phyloP scores from a whole-genome alignment of 1,140 invertebrate species.

The Scaptomyza hsui region DNA sequence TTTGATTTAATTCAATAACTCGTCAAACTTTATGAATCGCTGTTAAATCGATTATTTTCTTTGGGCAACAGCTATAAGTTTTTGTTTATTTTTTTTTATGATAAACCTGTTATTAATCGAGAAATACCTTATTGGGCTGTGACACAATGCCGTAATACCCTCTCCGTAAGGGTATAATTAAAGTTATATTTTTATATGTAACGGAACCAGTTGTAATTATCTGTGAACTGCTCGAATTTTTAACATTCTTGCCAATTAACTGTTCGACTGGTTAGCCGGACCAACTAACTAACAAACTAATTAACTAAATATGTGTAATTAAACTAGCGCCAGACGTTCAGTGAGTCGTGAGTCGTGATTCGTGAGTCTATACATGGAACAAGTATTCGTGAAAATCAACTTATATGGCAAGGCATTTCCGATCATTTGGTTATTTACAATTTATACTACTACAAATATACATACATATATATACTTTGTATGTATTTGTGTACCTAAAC shows the following conservation, averaged over 20 bases:
- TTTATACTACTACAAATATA: too few relatives aligned
- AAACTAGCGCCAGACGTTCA: conserved; percentile 24
- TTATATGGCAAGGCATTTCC: conserved; percentile 50
- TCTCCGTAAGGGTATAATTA: neutral
- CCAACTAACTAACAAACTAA: conserved; percentile 27
- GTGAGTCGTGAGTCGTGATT: neutral
- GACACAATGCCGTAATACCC: neutral
- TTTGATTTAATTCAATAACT: neutral
- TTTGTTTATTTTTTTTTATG: too few relatives aligned
- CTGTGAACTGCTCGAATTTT: neutral
- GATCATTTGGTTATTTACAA: conserved; percentile 43
- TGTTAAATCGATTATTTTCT: neutral
- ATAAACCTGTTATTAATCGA: too few relatives aligned
- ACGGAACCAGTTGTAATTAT: neutral
- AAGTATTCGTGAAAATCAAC: conserved; percentile 32
- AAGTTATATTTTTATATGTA: neutral
- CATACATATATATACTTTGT: too few relatives aligned
- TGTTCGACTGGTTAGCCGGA: conserved; percentile 3
- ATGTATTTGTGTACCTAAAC: neutral
- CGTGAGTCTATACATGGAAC: conserved; percentile 46
- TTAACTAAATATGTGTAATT: conserved; percentile 21
- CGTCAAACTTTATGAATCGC: neutral
- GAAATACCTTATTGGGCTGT: neutral
- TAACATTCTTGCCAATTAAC: conserved; percentile 11
- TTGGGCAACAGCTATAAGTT: neutral